phyloP scores from a whole-genome alignment of 37 sponge, comb jelly and placozoan genomes.

The Aphrocallistes beatrix region DNA sequence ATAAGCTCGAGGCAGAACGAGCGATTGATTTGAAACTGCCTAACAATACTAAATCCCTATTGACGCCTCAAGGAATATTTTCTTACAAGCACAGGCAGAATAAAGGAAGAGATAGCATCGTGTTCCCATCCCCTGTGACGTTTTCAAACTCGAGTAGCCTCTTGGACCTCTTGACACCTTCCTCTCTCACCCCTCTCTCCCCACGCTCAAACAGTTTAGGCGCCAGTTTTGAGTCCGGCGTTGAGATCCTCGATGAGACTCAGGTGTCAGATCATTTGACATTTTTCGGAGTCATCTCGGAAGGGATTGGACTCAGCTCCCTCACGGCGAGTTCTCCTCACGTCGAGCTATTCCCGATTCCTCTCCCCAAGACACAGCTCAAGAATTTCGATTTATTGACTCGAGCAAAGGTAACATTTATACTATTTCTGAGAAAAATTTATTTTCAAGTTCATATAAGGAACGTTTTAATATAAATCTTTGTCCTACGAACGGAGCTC shows the following conservation, averaged over 20 bases:
- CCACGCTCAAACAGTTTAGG: neutral
- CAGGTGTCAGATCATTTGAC: neutral
- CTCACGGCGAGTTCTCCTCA: neutral
- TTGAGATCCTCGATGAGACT: neutral
- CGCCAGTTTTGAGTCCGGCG: neutral
- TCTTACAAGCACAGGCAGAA: neutral
- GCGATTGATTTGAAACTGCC: neutral
- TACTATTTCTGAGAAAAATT: too few relatives aligned
- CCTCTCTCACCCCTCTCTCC: neutral
- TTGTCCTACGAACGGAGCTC: too few relatives aligned
- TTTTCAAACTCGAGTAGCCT: constrained; percentile 13
- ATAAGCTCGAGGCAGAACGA: neutral
- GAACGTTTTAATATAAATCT: too few relatives aligned
- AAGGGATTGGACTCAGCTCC: neutral
- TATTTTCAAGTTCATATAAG: too few relatives aligned
- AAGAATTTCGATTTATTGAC: neutral
- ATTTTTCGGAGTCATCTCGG: neutral
- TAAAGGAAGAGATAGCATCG: neutral
- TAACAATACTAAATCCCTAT: neutral
- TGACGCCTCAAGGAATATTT: neutral
- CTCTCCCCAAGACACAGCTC: neutral
- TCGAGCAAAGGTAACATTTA: neutral
- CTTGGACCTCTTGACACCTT: neutral
- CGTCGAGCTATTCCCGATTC: neutral
- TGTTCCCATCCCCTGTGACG: neutral